Conservation (phyloP, 1,140 invertebrate genomes). For the Trachymyrmex cornetzi region DNA sequence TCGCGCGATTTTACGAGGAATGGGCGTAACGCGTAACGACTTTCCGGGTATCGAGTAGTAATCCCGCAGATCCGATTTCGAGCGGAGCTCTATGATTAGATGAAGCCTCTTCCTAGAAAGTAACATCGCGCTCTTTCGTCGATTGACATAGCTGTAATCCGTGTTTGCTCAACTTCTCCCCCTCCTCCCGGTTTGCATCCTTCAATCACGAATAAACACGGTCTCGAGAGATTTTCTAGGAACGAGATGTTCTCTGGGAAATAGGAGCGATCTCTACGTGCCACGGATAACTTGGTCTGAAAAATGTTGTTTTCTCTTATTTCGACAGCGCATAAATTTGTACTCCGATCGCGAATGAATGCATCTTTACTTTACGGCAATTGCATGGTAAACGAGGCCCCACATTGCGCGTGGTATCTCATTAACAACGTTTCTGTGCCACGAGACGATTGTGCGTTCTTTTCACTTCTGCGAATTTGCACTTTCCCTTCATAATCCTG, state of each 20-base stretch:
- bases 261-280: not conserved
- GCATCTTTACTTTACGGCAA: not conserved
- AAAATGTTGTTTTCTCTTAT: slow-evolving; percentile 14
- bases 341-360: not conserved
- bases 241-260: not conserved
- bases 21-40: slow-evolving; percentile 36
- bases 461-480: slow-evolving; percentile 54
- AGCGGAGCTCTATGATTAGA: slow-evolving; percentile 5
- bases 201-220: slow-evolving; percentile 12
- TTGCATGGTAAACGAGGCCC: slow-evolving; percentile 15
- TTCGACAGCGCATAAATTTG: not conserved
- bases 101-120: not conserved
- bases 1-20: slow-evolving; percentile 42
- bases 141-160: slow-evolving; percentile 28
- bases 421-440: slow-evolving; percentile 51
- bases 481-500: slow-evolving; percentile 29
- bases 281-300: not conserved
- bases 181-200: not conserved
- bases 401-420: not conserved
- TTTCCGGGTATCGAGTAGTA: slow-evolving; percentile 16
- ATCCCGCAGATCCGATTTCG: slow-evolving; percentile 29
- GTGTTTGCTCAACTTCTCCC: not conserved
- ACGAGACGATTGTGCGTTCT: slow-evolving; percentile 29
- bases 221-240: too few species aligned
- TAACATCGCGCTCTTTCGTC: not conserved